phyloP scores from a whole-genome alignment of 2,888 invertebrate genomes.

The Tenthredo mesomela region DNA sequence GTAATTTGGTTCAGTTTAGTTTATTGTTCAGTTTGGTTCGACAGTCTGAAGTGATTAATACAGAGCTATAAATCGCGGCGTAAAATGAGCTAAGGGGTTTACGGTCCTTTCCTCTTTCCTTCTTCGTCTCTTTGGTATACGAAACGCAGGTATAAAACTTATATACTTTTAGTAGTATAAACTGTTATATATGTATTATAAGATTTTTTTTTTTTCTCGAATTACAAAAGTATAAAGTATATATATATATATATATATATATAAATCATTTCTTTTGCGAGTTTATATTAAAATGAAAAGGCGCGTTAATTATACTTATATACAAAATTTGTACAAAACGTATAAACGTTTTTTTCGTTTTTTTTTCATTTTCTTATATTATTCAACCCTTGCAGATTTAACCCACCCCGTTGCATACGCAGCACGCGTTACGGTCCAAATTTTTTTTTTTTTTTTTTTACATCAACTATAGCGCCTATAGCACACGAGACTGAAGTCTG shows the following conservation, averaged over 20 bases:
- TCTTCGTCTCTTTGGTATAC: not conserved
- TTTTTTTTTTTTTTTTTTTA: not conserved
- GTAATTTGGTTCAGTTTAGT: not conserved
- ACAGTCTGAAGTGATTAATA: conserved; percentile 23
- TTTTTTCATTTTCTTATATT: not conserved
- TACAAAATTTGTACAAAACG: not conserved
- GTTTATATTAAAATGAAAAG: not conserved
- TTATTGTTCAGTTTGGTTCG: conserved; percentile 28
- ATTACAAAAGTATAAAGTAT: not conserved
- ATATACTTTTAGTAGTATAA: not conserved
- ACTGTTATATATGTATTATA: not conserved
- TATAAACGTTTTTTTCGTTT: not conserved
- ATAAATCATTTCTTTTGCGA: not conserved
- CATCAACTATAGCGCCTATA: not conserved
- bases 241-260: not conserved
- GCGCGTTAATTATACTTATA: conserved; percentile 2
- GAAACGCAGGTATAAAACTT: conserved; percentile 2
- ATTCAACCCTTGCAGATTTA: not conserved
- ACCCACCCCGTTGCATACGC: not conserved
- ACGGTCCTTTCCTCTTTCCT: not conserved
- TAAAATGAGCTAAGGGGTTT: conserved; percentile 1
- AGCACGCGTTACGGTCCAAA: not conserved
- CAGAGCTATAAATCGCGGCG: conserved; percentile 33
- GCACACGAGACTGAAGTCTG: not conserved
- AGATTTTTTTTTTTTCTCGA: not conserved